Evolutionary conservation across 2,888 invertebrate genomes (phyloP), one percentile per base, ranked within the genome.

Genomic region (Leucania comma): DNA sequence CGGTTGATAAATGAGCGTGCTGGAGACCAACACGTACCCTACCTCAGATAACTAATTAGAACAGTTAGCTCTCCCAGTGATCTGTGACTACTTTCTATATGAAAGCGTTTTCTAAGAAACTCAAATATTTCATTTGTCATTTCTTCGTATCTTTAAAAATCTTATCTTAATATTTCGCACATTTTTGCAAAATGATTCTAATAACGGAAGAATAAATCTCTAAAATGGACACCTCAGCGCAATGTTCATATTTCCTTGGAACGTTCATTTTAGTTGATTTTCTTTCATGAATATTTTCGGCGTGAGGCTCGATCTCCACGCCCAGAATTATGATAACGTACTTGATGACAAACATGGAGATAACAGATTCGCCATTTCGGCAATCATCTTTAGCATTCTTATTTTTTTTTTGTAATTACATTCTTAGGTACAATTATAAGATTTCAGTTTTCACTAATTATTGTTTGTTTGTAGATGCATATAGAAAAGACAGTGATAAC

Each of bases 221-320:
- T 63, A 67, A 71, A 78, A 75, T 71, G 70, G 67, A 53, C n/a
- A 72, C 54, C 66, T 54, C 56, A 58, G 57, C 50, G 48, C 64
- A 38, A 68, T 69, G 70, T 68, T 54, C 70, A 75, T 71, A 71
- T 84, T 82, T 69, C 67, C 68, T 60, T n/a, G 26, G 57, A 81
- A 70, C 53, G 38, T 68, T 68, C 51, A 46, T 77, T 72, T 57
- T 54, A 24, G 63, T 72, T 63, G 59, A 70, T 69, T 69, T 73
- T 80, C 64, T 80, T 38, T 61, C 46, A 51, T 75, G 66, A 71
- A 66, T 75, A 79, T 67, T 73, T 62, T 64, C 60, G 46, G 59
- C 29, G 63, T 74, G 56, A 70, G 51, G 26, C 59, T 35, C 46
- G 63, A 51, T 61, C 32, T 51, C 74, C 38, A 79, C 75, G 75